Conservation (phyloP, 2,113 vertebrate species). For the Colossoma macropomum region DNA sequence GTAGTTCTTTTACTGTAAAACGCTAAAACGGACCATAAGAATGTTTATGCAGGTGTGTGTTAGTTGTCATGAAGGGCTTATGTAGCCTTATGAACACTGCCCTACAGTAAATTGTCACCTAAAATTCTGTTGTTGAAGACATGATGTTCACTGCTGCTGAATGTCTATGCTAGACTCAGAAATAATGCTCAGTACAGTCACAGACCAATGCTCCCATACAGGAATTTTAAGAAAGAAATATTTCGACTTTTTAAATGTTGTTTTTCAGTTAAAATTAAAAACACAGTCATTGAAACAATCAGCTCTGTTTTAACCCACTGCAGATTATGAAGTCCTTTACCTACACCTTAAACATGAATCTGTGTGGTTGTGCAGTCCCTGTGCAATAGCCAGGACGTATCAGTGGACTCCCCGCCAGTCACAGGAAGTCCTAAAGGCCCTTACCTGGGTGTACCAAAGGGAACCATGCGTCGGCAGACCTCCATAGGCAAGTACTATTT, state of each 20-base stretch:
- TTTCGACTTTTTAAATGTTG: neutral
- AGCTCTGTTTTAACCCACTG: constrained; percentile 6
- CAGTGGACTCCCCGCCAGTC: constrained; percentile 84
- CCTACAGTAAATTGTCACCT: no score
- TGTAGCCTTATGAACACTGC: no score
- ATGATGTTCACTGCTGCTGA: no score
- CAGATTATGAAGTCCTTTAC: constrained; percentile 8
- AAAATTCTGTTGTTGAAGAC: neutral
- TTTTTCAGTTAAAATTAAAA: neutral
- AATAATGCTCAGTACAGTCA: no score
- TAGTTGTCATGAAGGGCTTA: no score
- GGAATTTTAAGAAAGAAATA: neutral
- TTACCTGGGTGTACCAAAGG: constrained; percentile 88
- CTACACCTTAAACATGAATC: constrained; percentile 15
- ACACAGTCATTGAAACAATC: neutral
- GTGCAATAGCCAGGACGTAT: constrained; percentile 88
- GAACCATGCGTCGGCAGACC: constrained; percentile 91
- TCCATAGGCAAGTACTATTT: constrained; percentile 84
- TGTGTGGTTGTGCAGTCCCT: constrained; percentile 82
- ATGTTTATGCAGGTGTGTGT: no score
- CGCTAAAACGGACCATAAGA: no score
- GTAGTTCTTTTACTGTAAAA: no score
- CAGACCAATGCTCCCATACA: neutral
- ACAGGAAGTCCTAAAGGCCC: constrained; percentile 85
- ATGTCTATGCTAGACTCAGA: no score